A percentile compares a stretch with the other conserved stretches of the same genome.
Conservation (phyloP, 2,113 vertebrate genomes). For the Hippopotamus amphibius region DNA sequence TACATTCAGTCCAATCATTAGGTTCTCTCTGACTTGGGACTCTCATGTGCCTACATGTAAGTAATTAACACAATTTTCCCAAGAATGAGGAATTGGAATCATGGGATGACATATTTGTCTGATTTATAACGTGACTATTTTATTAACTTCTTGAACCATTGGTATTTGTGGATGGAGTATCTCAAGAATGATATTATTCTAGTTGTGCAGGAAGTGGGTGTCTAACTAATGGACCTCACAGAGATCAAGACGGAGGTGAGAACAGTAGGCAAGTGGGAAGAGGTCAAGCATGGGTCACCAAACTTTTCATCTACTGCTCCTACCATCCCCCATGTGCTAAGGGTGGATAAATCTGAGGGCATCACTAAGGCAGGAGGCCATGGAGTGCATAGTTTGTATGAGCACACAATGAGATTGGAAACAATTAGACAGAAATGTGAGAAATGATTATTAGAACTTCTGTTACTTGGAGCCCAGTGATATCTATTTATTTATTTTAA, state of each 20-base stretch:
- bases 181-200: not conserved
- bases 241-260: not conserved
- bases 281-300: not conserved
- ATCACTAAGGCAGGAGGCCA: not conserved
- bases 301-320: not conserved
- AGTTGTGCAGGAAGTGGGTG: not conserved
- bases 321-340: not conserved
- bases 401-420: not conserved
- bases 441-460: not conserved
- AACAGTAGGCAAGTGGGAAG: not conserved
- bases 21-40: not conserved
- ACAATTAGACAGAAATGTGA: not conserved
- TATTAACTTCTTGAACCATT: not conserved
- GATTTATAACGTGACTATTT: not conserved
- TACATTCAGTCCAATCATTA: not conserved
- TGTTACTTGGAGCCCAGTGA: not conserved
- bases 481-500: not conserved
- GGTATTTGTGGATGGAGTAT: not conserved
- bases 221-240: not conserved
- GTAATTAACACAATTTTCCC: not conserved
- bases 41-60: not conserved
- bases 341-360: not conserved
- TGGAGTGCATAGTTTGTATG: not conserved
- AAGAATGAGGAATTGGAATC: not conserved
- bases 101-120: not conserved